Percentiles rank a stretch among this genome's conserved stretches.
Conservation (phyloP, 2,113 vertebrate genomes). For the Callochromis pleurospilus region DNA sequence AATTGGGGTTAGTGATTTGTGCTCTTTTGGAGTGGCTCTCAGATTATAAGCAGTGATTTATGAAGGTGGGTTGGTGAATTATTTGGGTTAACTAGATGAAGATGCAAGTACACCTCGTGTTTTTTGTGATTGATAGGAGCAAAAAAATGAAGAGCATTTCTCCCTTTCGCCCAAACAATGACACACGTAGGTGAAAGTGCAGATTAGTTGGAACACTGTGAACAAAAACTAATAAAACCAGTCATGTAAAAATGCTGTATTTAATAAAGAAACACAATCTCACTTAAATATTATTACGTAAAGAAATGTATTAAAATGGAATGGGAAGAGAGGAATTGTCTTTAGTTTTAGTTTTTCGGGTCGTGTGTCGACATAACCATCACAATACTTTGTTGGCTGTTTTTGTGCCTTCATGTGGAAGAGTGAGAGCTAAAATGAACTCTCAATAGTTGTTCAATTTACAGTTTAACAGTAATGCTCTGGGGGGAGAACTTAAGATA, state of each 20-base stretch:
- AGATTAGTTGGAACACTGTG: not conserved
- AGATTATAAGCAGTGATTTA: conserved; percentile 27
- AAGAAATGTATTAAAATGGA: not conserved
- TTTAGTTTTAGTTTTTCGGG: not conserved
- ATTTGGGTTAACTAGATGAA: not conserved
- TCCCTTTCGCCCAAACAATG: not conserved
- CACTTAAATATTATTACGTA: not conserved
- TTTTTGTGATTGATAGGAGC: not conserved
- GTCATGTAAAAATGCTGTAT: not conserved
- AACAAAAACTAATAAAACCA: not conserved
- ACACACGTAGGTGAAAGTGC: not conserved
- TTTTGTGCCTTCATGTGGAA: not conserved
- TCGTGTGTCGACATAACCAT: not conserved
- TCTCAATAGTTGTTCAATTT: not conserved
- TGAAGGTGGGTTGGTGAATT: not conserved
- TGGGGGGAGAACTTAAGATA: not conserved
- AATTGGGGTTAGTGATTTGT: conserved; percentile 53
- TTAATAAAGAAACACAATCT: not conserved
- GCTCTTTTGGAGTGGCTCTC: conserved; percentile 24
- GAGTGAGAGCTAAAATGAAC: not conserved
- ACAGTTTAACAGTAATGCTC: not conserved
- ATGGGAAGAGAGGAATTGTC: not conserved
- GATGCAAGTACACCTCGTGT: not conserved
- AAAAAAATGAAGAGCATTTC: not conserved
- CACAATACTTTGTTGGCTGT: not conserved